Percentiles rank a stretch among this genome's conserved stretches.
Conservation (phyloP, 2,113 vertebrate species). For the Spea multiplicata region DNA sequence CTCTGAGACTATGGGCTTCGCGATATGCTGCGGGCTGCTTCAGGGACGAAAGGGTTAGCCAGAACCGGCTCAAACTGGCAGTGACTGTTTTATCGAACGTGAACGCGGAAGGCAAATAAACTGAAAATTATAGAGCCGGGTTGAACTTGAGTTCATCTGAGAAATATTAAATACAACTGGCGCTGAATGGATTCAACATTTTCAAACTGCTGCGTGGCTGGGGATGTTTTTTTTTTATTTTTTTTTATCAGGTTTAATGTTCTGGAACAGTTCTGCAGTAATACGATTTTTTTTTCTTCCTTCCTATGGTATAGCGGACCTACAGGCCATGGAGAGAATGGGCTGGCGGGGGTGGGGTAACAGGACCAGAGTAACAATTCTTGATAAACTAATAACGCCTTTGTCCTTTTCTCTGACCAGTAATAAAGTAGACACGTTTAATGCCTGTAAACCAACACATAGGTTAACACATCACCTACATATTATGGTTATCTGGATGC, state of each 20-base stretch:
- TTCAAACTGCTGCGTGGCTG: slow-evolving; percentile 47
- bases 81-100: slow-evolving; percentile 47
- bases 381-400: slow-evolving; percentile 42
- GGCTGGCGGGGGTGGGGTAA: background rate
- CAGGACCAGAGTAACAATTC: slow-evolving; percentile 32
- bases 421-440: slow-evolving; percentile 8
- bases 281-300: background rate
- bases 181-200: slow-evolving; percentile 47
- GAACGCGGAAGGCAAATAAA: slow-evolving; percentile 49
- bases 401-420: slow-evolving; percentile 28
- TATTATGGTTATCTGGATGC: slow-evolving; percentile 12
- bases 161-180: slow-evolving; percentile 50
- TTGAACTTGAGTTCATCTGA: slow-evolving; percentile 48
- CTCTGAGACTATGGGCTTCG: background rate
- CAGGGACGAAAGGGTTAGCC: slow-evolving; percentile 19
- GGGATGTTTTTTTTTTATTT: slow-evolving; percentile 25
- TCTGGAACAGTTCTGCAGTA: slow-evolving; percentile 46
- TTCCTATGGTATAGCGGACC: slow-evolving; percentile 36
- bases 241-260: slow-evolving; percentile 45
- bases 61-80: slow-evolving; percentile 40
- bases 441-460: slow-evolving; percentile 8
- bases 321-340: slow-evolving; percentile 24
- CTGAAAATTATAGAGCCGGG: slow-evolving; percentile 48
- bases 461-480: slow-evolving; percentile 4
- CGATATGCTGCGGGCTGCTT: background rate